Percentiles rank a stretch among this genome's conserved stretches.
Conservation (phyloP, 2,797 vertebrate species). For the Microctenopoma lineatum region DNA sequence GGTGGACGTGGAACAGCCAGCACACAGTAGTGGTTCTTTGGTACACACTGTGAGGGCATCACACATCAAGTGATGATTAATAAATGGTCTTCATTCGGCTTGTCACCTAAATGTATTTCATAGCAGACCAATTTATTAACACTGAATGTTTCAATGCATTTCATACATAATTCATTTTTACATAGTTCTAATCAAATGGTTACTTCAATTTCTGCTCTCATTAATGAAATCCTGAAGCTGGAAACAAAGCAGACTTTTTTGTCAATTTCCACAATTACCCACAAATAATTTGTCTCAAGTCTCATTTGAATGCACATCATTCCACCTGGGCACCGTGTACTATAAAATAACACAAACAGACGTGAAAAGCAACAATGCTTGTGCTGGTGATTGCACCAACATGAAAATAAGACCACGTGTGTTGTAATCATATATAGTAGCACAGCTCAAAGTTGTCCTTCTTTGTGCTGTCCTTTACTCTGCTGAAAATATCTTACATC, state of each 20-base stretch:
- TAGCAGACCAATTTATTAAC: too few relatives aligned
- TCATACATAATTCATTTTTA: too few relatives aligned
- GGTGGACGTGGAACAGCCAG: conserved; percentile 9
- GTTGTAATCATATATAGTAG: too few relatives aligned
- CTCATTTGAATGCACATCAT: too few relatives aligned
- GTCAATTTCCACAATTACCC: too few relatives aligned
- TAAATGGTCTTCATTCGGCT: too few relatives aligned
- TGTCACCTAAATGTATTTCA: too few relatives aligned
- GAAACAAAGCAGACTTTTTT: neutral
- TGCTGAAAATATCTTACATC: conserved; percentile 24
- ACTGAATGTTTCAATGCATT: neutral
- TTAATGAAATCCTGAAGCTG: neutral
- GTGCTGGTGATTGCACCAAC: neutral
- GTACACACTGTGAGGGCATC: neutral
- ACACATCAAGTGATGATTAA: neutral
- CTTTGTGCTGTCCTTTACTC: neutral
- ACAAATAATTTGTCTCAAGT: too few relatives aligned
- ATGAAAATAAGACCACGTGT: neutral
- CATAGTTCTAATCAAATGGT: neutral
- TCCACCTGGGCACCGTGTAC: neutral
- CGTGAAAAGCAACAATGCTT: neutral
- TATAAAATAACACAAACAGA: neutral
- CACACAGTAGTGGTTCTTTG: neutral
- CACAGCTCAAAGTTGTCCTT: neutral
- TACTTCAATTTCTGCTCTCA: neutral